A percentile compares a stretch with the other conserved stretches of the same genome.
phyloP scores from a whole-genome alignment of 1,140 invertebrate genomes.

The Diorhabda elongata region DNA sequence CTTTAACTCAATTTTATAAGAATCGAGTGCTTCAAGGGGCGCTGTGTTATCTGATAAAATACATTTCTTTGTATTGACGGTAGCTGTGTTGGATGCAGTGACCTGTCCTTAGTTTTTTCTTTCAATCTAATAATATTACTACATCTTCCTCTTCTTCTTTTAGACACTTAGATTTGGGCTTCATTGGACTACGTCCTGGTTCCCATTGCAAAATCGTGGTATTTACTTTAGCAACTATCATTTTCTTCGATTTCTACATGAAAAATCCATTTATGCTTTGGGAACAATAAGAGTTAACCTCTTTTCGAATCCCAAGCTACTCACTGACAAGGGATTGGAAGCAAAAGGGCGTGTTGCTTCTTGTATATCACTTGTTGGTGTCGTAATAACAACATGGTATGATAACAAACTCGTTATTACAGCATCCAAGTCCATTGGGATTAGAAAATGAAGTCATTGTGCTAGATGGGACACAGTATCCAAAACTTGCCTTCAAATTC shows the following conservation, averaged over 20 bases:
- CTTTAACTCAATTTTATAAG: no score
- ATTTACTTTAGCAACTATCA: slow-evolving; percentile 46
- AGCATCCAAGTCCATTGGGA: slow-evolving; percentile 48
- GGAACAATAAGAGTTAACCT: slow-evolving; percentile 43
- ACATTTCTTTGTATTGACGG: no score
- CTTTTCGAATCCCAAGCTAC: slow-evolving; percentile 41
- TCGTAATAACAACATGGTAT: slow-evolving; percentile 24
- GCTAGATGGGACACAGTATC: slow-evolving; percentile 40
- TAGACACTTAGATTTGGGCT: no score
- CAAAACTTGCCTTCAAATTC: slow-evolving; percentile 34
- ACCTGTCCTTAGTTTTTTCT: no score
- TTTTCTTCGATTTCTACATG: slow-evolving; percentile 38
- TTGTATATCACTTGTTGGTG: slow-evolving; percentile 15
- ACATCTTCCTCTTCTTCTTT: no score
- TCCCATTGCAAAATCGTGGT: slow-evolving; percentile 16
- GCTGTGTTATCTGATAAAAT: no score
- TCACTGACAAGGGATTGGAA: slow-evolving; percentile 38
- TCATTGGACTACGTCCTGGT: no score
- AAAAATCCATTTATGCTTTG: slow-evolving; percentile 36
- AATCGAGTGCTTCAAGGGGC: no score
- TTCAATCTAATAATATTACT: no score
- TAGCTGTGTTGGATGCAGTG: no score
- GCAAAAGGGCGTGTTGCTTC: slow-evolving; percentile 17
- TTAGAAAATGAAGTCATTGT: slow-evolving; percentile 34
- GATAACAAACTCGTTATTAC: slow-evolving; percentile 45